Percentiles rank a stretch among this genome's conserved stretches.
phyloP scores from a whole-genome alignment of 2,888 invertebrate genomes.

The Monopis laevigella region DNA sequence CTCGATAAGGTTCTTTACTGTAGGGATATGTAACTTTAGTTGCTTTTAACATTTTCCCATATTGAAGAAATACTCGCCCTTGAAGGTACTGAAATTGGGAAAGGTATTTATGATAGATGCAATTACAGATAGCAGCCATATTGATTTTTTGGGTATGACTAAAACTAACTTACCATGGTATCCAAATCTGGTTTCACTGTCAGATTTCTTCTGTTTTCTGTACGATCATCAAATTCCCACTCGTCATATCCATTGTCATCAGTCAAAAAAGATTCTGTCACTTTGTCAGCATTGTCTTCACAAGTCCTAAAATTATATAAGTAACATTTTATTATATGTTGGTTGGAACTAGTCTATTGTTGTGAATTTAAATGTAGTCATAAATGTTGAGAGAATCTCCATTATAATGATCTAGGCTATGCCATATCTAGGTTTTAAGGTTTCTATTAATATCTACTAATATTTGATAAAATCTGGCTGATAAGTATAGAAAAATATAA shows the following conservation, averaged over 20 bases:
- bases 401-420: no score
- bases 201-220: slow-evolving; percentile 30
- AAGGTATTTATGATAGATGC: background rate
- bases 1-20: slow-evolving; percentile 55
- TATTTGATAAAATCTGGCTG: no score
- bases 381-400: no score
- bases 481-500: no score
- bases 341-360: no score
- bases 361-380: no score
- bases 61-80: slow-evolving; percentile 78
- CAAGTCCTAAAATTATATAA: no score
- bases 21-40: slow-evolving; percentile 69
- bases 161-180: slow-evolving; percentile 39
- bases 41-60: slow-evolving; percentile 73
- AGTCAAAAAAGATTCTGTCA: slow-evolving; percentile 44
- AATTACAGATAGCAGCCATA: background rate
- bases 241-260: slow-evolving; percentile 43
- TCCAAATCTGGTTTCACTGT: slow-evolving; percentile 39
- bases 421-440: no score
- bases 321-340: no score
- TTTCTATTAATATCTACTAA: no score
- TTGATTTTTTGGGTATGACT: background rate
- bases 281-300: slow-evolving; percentile 36
- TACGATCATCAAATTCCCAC: slow-evolving; percentile 47
- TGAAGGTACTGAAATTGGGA: slow-evolving; percentile 73